Evolutionary conservation across 2,113 vertebrate species (phyloP).

Genomic region (Elephas maximus): DNA sequence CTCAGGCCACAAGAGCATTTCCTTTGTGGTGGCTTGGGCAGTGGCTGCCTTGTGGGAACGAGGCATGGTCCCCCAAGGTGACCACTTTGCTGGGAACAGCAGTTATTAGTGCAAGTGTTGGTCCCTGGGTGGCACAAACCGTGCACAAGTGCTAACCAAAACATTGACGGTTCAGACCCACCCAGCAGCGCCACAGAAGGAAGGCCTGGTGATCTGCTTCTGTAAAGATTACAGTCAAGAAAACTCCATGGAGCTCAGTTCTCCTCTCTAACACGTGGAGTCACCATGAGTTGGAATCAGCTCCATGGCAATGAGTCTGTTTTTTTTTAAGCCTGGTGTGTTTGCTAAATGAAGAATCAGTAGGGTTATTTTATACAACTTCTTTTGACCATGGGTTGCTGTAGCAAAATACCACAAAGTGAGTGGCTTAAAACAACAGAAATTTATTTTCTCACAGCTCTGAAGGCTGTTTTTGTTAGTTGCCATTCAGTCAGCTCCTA

Average conservation of each 20-base stretch:
- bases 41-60: not conserved
- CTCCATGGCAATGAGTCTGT: not conserved
- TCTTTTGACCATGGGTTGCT: not conserved
- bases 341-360: not conserved
- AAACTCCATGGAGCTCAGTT: not conserved
- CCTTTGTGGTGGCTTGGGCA: not conserved
- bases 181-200: not conserved
- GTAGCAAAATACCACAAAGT: not conserved
- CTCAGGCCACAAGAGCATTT: not conserved
- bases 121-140: not conserved
- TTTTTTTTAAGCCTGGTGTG: accelerated
- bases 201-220: not conserved
- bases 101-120: not conserved
- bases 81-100: not conserved
- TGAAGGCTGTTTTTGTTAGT: not conserved
- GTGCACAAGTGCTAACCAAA: not conserved
- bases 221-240: not conserved
- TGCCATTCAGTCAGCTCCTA: no score
- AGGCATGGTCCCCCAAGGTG: not conserved
- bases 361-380: not conserved
- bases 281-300: not conserved
- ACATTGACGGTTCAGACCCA: not conserved
- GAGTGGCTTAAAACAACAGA: not conserved
- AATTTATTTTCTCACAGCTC: not conserved
- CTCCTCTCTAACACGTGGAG: not conserved